Evolutionary conservation across 2,797 vertebrate species (phyloP).

Genomic region (Myotis vivesi): DNA sequence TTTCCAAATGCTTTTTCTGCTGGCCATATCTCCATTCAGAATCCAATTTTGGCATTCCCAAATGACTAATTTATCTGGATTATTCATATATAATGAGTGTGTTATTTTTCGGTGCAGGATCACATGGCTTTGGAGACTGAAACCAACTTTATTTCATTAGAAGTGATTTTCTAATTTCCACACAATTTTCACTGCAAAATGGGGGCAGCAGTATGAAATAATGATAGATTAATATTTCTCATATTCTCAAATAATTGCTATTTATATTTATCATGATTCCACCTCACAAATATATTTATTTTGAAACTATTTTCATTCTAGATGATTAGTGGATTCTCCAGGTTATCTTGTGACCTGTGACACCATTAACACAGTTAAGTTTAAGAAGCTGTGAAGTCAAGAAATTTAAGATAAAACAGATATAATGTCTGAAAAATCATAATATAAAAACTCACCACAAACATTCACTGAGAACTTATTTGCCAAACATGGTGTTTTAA

Average conservation of each 20-base stretch:
- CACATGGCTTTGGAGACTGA: slow-evolving; percentile 45
- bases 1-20: slow-evolving; percentile 47
- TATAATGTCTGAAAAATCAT: neutral
- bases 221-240: neutral
- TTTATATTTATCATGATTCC: neutral
- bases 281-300: neutral
- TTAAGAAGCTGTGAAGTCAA: neutral
- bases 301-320: slow-evolving; percentile 23
- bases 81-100: slow-evolving; percentile 46
- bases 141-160: slow-evolving; percentile 56
- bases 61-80: slow-evolving; percentile 57
- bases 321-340: neutral
- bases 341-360: neutral
- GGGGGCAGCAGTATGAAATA: neutral
- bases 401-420: slow-evolving; percentile 2
- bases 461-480: neutral
- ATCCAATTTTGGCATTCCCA: slow-evolving; percentile 46
- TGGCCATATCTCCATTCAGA: slow-evolving; percentile 20
- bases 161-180: slow-evolving; percentile 42
- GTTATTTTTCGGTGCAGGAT: slow-evolving; percentile 42
- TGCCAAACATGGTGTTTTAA: neutral
- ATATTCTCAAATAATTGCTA: neutral
- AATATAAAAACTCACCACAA: neutral
- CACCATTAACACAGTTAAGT: neutral
- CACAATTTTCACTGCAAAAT: neutral